Conservation (phyloP, 2,113 vertebrate genomes). For the Plestiodon gilberti region DNA sequence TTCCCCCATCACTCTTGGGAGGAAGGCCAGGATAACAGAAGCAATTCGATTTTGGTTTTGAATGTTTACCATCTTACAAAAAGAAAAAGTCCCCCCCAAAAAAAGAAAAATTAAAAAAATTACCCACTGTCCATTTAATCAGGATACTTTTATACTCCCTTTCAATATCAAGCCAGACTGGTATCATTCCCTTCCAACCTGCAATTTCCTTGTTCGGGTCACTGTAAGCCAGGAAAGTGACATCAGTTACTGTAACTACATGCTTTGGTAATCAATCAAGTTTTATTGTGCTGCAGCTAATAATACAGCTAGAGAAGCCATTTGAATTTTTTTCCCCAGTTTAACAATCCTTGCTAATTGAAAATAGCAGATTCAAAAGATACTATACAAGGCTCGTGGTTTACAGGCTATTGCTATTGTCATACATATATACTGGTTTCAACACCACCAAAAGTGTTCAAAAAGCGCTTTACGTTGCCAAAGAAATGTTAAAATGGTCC, state of each 20-base stretch:
- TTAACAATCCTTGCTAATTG: constrained; percentile 68
- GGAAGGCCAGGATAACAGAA: no score
- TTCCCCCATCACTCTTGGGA: no score
- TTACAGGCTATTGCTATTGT: constrained; percentile 25
- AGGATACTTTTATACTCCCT: background rate
- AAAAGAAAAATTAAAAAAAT: no score
- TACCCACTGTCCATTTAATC: no score
- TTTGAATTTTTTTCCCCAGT: constrained; percentile 56
- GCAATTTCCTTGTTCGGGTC: background rate
- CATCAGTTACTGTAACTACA: constrained; percentile 50
- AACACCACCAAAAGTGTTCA: no score
- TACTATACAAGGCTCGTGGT: background rate
- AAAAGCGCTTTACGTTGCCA: no score
- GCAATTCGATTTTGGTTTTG: no score
- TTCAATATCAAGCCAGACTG: background rate
- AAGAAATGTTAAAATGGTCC: no score
- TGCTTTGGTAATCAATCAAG: constrained; percentile 61
- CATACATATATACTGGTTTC: no score
- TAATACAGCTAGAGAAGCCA: constrained; percentile 47
- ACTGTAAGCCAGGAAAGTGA: constrained; percentile 4
- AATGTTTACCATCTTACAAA: no score
- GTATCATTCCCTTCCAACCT: background rate
- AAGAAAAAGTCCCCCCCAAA: no score
- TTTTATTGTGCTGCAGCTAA: constrained; percentile 67
- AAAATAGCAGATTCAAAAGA: constrained; percentile 43